Base-by-base conservation (phyloP, 2,113 vertebrate genomes). In the Percina caprodes region DNA sequence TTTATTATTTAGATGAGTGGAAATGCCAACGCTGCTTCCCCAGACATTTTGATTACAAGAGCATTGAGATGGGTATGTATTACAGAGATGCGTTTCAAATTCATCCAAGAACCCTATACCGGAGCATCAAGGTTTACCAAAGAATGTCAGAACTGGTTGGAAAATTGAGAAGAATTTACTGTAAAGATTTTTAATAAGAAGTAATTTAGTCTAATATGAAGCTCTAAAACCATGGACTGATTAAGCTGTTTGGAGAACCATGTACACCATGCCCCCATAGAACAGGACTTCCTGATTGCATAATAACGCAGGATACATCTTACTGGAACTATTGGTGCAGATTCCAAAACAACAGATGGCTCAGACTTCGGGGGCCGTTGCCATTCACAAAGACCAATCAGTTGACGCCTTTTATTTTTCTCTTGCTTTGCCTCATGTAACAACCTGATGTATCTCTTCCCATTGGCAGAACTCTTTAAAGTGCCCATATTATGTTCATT, bases 1-100 rank as follows among this genome's bases (percentile, higher is more conserved):
- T 71, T 49, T 39, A 60, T 71, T 39, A 16, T 65, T 55, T 12
- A 79, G 24, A 74, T 55, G 42, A 46, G 49, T 60, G 70, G 24
- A n/a, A 58, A 74, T 45, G 51, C 30, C 49, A 16, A 59, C 1
- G 11, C 10, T 1, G 1, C 19, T 6, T 60, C 69, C 23, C 14
- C 6, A 13, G 48, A 9, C 11, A 49, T 65, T 69, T 73, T 49
- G 16, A 62, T 72, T 39, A 24, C 6, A n/a, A 51, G 46, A 39
- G 18, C 15, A 14, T 21, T 21, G 12, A 15, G 48, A 55, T 26
- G 23, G 15, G 12, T 26, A 0, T 49, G 55, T 23, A 26, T 51
- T 48, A n/a, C 73, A 3, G 39, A 21, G 33, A 21, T n/a, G 5
- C 26, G 9, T 9, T 56, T 23, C 39, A 15, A 74, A n/a, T 39